Evolutionary conservation across 2,888 invertebrate genomes (phyloP).

Genomic region (Laothoe populi): DNA sequence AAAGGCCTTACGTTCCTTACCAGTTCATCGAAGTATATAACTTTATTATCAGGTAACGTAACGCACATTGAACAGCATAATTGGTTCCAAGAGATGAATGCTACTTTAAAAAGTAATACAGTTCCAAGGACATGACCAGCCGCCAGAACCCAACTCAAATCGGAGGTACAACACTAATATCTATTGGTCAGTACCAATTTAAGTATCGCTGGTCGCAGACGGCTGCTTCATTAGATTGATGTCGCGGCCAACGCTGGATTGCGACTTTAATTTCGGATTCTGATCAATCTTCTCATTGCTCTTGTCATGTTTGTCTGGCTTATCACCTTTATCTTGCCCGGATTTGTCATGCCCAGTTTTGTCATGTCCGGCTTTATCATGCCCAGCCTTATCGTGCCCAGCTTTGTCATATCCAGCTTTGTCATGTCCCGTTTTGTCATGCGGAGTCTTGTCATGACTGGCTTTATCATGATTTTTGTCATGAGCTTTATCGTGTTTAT

Average conservation of each 20-base stretch:
- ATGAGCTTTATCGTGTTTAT: constrained; percentile 34
- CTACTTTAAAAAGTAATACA: neutral
- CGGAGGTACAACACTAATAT: neutral
- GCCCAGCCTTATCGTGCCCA: neutral
- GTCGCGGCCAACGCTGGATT: constrained; percentile 82
- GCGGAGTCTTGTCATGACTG: neutral
- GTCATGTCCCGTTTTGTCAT: neutral
- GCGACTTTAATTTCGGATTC: constrained; percentile 69
- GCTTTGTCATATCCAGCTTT: neutral
- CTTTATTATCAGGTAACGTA: too few species aligned
- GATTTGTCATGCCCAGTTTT: constrained; percentile 20
- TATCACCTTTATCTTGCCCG: constrained; percentile 33
- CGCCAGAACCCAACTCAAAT: neutral
- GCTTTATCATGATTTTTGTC: constrained; percentile 28
- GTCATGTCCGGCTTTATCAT: neutral
- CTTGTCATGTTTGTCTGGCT: constrained; percentile 35
- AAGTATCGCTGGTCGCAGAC: constrained; percentile 78
- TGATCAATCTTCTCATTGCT: constrained; percentile 40
- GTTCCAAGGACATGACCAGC: neutral
- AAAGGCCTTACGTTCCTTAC: too few species aligned
- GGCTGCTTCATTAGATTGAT: constrained; percentile 84
- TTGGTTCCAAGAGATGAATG: too few species aligned
- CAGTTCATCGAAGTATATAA: too few species aligned
- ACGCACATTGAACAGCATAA: too few species aligned
- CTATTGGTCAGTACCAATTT: constrained; percentile 38